A percentile compares a stretch with the other conserved stretches of the same genome.
These are phyloP conservation scores for Protomyctophum bolini DNA, from an alignment of 2,113 vertebrate genomes.

Conservation along the genomic window DNA sequence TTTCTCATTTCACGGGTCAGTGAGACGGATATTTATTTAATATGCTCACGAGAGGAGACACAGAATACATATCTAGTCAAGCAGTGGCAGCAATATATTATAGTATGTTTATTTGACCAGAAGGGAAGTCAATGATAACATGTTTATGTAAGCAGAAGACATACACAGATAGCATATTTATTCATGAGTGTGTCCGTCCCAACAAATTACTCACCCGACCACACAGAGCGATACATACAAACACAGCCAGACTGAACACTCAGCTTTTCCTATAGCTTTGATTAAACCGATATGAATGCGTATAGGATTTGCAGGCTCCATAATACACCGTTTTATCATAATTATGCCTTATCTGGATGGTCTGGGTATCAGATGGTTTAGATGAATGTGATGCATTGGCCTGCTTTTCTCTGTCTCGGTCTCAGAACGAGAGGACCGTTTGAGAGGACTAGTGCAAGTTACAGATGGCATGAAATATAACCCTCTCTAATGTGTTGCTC, in stretches of 20 bases:
- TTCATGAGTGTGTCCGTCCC: slow-evolving; percentile 51
- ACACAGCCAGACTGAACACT: slow-evolving; percentile 27
- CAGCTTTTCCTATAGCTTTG: slow-evolving; percentile 39
- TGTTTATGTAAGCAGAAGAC: slow-evolving; percentile 40
- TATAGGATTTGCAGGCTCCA: slow-evolving; percentile 54
- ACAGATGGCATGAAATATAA: slow-evolving; percentile 20
- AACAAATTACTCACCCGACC: slow-evolving; percentile 36
- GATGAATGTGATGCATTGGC: slow-evolving; percentile 61
- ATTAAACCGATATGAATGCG: slow-evolving; percentile 63
- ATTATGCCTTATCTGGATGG: slow-evolving; percentile 53
- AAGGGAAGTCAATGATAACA: slow-evolving; percentile 46
- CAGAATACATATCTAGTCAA: slow-evolving; percentile 25
- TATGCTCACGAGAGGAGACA: slow-evolving; percentile 46
- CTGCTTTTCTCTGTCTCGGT: slow-evolving; percentile 15
- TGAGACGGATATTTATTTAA: slow-evolving; percentile 50
- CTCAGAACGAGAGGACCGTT: slow-evolving; percentile 9
- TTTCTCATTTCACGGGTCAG: slow-evolving; percentile 62
- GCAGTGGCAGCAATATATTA: neutral
- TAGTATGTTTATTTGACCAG: slow-evolving; percentile 33
- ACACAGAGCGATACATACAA: slow-evolving; percentile 23
- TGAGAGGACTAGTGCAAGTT: neutral
- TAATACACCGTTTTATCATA: slow-evolving; percentile 68
- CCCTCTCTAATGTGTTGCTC: neutral
- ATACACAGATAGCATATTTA: slow-evolving; percentile 49
- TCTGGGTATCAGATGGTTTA: slow-evolving; percentile 32